Conservation (phyloP, 2,113 vertebrate species). For the Seriola dumerili region DNA sequence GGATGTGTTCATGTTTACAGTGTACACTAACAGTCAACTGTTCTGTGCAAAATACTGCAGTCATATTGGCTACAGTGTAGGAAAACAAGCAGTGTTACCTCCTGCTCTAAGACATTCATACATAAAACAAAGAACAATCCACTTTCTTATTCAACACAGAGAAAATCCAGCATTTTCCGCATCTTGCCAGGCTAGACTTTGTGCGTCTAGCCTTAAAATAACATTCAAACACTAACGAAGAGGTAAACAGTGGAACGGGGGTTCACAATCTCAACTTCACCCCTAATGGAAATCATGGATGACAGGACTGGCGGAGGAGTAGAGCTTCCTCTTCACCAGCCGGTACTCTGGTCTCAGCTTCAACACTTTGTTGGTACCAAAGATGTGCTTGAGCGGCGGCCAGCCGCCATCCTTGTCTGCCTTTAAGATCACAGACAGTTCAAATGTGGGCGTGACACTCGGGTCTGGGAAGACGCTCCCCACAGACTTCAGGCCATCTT, state of each 20-base stretch:
- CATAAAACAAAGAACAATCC: conserved; percentile 5
- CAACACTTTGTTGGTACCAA: conserved; percentile 74
- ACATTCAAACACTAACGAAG: not conserved
- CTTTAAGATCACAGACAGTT: conserved; percentile 82
- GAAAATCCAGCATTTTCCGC: conserved; percentile 1
- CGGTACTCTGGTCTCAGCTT: conserved; percentile 83
- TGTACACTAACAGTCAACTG: conserved; percentile 33
- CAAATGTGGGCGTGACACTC: conserved; percentile 83
- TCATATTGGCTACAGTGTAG: not conserved
- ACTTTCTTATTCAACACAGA: not conserved
- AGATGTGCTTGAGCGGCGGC: conserved; percentile 77
- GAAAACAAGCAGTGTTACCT: not conserved
- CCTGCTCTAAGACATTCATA: conserved; percentile 18
- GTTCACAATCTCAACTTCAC: not conserved
- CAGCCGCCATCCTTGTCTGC: conserved; percentile 67
- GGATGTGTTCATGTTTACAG: conserved; percentile 28
- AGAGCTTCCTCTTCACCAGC: conserved; percentile 86
- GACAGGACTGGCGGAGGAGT: conserved; percentile 85
- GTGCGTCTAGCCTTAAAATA: not conserved
- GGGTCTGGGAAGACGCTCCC: conserved; percentile 73
- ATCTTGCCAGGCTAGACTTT: not conserved
- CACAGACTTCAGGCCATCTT: conserved; percentile 64
- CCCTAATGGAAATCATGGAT: conserved; percentile 75
- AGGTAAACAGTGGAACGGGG: not conserved
- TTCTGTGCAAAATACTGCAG: conserved; percentile 50